Base-by-base conservation (phyloP, 1,140 invertebrate species). In the Mylabris phalerata region DNA sequence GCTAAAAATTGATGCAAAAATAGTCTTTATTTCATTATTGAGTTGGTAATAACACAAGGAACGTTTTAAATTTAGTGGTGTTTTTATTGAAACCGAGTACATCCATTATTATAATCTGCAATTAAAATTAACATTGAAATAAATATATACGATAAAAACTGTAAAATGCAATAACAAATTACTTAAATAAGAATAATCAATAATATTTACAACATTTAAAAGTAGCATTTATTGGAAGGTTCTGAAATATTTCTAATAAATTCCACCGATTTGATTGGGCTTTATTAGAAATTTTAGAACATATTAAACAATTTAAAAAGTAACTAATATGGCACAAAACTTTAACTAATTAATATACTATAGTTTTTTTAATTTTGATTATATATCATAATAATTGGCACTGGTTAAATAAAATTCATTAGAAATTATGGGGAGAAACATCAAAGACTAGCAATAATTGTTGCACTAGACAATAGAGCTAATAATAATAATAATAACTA, bases 81-180 rank as follows among this genome's bases (percentile, higher is more conserved):
- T 19, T 19, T 19, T 19, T 19, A 19, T 19, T 19, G 19, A 45
- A 44, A 39, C 39, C 43, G 32, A 55, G 4, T 55, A 55, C 52
- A 55, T 47, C 39, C 32, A 55, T 13, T 55, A 55, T 32, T 38
- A 52, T 52, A 52, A 54, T 45, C 43, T 54, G 51, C 51, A 54
- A 54, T 45, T 54, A 54, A 54, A 54, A 45, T 54, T 60, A 60
- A 60, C 59, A 54, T 54, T 54, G 44, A 60, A 60, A 60, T 60
- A 60, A 60, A 50, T 60, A 62, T 62, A 50, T 62, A 62, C 60
- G 58, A 62, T 62, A 62, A 62, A 32, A 62, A 58, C 58, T 62
- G 51, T 62, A 62, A 62, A 55, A 51, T 10, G 39, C 32, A 32
- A 58, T 62, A 62, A 62, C 60, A 62, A 62, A 58, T 62, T 55